Evolutionary conservation across 2,113 vertebrate genomes (phyloP).

Genomic region (Meleagris gallopavo): DNA sequence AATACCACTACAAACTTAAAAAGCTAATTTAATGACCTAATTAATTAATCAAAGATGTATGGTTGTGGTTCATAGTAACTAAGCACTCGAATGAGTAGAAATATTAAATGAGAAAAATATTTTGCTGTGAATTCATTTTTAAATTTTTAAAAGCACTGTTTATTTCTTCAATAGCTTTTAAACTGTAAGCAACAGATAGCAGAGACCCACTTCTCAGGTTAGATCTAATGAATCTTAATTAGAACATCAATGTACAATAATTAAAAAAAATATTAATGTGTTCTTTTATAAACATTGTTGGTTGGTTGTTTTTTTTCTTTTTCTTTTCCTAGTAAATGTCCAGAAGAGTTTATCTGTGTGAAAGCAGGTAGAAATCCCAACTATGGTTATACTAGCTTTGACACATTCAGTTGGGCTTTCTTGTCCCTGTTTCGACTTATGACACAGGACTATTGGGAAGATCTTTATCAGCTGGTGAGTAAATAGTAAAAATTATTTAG

Average conservation of each 20-base stretch:
- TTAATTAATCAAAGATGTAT: neutral
- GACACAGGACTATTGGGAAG: conserved; percentile 98
- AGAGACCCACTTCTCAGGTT: neutral
- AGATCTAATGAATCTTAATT: neutral
- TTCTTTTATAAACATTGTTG: neutral
- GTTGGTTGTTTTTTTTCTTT: neutral
- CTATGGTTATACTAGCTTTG: conserved; percentile 95
- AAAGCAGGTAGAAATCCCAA: conserved; percentile 88
- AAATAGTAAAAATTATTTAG: neutral
- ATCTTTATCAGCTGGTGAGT: conserved; percentile 92
- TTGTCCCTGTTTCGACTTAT: conserved; percentile 94
- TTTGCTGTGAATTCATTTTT: neutral
- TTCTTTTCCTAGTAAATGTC: conserved; percentile 83
- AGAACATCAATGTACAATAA: neutral
- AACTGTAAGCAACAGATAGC: neutral
- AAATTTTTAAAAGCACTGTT: neutral
- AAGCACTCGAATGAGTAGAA: neutral
- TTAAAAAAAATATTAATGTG: neutral
- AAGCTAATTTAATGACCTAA: neutral
- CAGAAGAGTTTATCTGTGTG: conserved; percentile 82
- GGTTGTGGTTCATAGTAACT: neutral
- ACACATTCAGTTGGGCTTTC: conserved; percentile 96
- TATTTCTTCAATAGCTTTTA: neutral
- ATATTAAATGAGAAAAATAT: neutral
- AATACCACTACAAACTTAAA: neutral